Conservation (phyloP, 1,140 invertebrate genomes). For the Lithobius niger region DNA sequence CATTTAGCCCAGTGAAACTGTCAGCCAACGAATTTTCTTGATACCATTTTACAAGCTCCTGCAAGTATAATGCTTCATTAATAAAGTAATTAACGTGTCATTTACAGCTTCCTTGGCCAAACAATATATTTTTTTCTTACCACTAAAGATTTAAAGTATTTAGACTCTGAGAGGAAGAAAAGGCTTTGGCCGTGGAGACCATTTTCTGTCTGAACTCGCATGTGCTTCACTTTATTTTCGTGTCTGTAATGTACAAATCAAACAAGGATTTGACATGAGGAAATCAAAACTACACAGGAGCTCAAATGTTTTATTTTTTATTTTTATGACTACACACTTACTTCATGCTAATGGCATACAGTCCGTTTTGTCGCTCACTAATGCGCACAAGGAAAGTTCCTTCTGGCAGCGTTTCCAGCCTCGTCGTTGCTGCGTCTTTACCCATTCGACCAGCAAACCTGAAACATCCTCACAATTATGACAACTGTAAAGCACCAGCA, state of each 20-base stretch:
- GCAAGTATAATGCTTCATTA: constrained; percentile 1
- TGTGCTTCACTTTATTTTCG: constrained; percentile 75
- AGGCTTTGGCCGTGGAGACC: constrained; percentile 36
- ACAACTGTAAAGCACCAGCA: background rate
- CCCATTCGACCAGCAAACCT: constrained; percentile 74
- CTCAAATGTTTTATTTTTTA: background rate
- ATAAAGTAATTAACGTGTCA: background rate
- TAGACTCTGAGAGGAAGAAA: constrained; percentile 74
- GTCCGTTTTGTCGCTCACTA: constrained; percentile 24
- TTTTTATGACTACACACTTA: background rate
- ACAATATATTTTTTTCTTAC: constrained; percentile 13
- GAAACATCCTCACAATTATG: constrained; percentile 15
- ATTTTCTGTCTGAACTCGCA: constrained; percentile 51
- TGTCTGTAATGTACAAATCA: constrained; percentile 41
- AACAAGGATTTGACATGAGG: background rate
- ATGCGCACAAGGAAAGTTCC: constrained; percentile 80
- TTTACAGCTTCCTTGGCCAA: no score
- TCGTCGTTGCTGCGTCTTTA: constrained; percentile 58
- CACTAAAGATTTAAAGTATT: constrained; percentile 75
- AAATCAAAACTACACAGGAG: background rate
- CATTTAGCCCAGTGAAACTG: constrained; percentile 58
- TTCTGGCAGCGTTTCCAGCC: constrained; percentile 60
- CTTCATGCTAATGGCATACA: constrained; percentile 44
- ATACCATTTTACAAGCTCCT: constrained; percentile 75
- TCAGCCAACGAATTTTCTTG: constrained; percentile 72